Evolutionary conservation across 2,113 vertebrate species (phyloP).

Genomic region (Phocoena sinus): DNA sequence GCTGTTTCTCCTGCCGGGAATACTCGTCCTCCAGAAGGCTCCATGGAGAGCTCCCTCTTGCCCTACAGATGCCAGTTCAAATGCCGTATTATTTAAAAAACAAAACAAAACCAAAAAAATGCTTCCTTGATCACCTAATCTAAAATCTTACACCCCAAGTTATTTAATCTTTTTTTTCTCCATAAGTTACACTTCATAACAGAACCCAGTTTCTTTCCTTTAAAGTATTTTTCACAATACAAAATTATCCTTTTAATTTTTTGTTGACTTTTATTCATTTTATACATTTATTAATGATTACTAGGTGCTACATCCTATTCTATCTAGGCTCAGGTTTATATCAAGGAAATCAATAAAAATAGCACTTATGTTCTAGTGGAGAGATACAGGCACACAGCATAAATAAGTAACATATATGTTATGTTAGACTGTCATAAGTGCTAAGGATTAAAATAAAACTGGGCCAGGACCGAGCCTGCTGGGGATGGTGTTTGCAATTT

Average conservation of each 20-base stretch:
- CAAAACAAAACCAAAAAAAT: neutral
- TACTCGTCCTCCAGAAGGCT: neutral
- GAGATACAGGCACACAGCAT: neutral
- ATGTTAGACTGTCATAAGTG: neutral
- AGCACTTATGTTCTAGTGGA: neutral
- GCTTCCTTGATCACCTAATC: neutral
- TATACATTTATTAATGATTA: neutral
- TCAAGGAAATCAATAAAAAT: neutral
- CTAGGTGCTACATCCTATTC: neutral
- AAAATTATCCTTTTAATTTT: neutral
- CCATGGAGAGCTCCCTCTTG: neutral
- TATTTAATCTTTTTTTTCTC: neutral
- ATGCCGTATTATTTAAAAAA: neutral
- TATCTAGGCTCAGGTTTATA: neutral
- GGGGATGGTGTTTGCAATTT: neutral
- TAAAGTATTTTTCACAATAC: neutral
- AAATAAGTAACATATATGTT: neutral
- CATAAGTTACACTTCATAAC: neutral
- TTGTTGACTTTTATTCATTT: neutral
- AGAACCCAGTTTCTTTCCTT: neutral
- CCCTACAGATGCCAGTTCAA: neutral
- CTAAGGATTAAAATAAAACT: neutral
- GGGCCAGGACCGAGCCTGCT: neutral
- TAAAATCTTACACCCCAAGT: neutral
- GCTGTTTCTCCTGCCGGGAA: neutral